phyloP scores from a whole-genome alignment of 1,140 invertebrate species.

The Dendrolimus kikuchii region DNA sequence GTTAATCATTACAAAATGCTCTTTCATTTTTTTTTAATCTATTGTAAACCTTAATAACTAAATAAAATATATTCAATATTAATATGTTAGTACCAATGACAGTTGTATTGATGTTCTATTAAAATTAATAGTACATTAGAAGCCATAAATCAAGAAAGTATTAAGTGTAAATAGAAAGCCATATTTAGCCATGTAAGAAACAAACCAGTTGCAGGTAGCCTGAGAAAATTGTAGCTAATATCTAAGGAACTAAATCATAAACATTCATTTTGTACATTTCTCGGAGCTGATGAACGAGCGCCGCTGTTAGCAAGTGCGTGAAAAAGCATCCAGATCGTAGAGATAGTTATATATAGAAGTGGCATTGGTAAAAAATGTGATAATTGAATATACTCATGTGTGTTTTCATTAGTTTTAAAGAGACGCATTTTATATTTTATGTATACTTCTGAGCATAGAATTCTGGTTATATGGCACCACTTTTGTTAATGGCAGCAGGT shows the following conservation, averaged over 20 bases:
- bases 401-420: too few species aligned
- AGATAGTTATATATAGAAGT: background rate
- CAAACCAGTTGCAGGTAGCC: constrained; percentile 50
- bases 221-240: constrained; percentile 53
- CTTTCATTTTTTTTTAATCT: too few species aligned
- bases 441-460: too few species aligned
- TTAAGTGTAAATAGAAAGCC: constrained; percentile 52
- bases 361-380: too few species aligned
- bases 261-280: constrained; percentile 42
- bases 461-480: too few species aligned
- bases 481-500: too few species aligned
- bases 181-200: constrained; percentile 55
- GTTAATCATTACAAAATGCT: too few species aligned
- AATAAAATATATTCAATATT: background rate
- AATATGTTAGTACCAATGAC: background rate
- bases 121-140: background rate
- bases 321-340: constrained; percentile 16
- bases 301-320: constrained; percentile 16
- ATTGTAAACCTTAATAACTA: too few species aligned
- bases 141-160: constrained; percentile 21
- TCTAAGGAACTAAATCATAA: constrained; percentile 48
- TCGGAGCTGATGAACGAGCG: constrained; percentile 32
- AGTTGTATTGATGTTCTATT: background rate
- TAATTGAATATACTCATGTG: too few species aligned
- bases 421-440: too few species aligned